Conservation (phyloP, 2,797 vertebrate species). For the Synaphobranchus kaupii region DNA sequence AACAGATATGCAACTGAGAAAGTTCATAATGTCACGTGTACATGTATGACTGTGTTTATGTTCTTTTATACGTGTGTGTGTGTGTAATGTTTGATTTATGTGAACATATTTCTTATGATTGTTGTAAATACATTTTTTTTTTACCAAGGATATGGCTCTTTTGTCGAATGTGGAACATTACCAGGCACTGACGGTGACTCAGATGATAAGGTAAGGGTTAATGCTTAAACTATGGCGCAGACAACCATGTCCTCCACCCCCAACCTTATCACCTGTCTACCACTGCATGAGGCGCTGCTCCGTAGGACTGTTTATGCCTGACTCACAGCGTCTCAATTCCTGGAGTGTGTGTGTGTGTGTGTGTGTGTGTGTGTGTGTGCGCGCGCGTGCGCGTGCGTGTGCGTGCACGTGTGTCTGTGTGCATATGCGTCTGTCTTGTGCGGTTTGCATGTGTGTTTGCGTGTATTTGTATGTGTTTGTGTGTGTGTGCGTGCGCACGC, state of each 20-base stretch:
- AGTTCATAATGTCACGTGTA: not conserved
- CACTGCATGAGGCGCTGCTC: slow-evolving; percentile 21
- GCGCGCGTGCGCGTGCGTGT: not conserved
- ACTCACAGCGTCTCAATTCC: slow-evolving; percentile 6
- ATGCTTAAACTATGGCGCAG: not conserved
- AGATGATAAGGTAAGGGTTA: not conserved
- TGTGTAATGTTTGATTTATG: not conserved
- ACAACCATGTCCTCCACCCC: not conserved
- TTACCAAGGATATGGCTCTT: not conserved
- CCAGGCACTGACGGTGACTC: not conserved
- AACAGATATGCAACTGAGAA: not conserved
- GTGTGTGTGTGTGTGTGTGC: not conserved
- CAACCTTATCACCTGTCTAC: slow-evolving; percentile 12
- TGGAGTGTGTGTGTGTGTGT: not conserved
- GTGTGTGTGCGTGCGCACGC: not conserved
- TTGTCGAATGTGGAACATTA: not conserved
- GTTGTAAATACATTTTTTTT: not conserved
- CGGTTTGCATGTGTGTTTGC: not conserved
- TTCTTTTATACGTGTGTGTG: not conserved
- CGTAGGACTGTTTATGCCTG: not conserved
- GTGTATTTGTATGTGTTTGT: not conserved
- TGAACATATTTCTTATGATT: not conserved
- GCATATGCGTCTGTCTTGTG: too few species aligned
- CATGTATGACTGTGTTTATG: not conserved
- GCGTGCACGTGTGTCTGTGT: not conserved